Percentiles rank a stretch among this genome's conserved stretches.
These are phyloP conservation scores for Triplophysa tibetana DNA, from an alignment of 2,113 vertebrate genomes.

Conservation along the genomic window DNA sequence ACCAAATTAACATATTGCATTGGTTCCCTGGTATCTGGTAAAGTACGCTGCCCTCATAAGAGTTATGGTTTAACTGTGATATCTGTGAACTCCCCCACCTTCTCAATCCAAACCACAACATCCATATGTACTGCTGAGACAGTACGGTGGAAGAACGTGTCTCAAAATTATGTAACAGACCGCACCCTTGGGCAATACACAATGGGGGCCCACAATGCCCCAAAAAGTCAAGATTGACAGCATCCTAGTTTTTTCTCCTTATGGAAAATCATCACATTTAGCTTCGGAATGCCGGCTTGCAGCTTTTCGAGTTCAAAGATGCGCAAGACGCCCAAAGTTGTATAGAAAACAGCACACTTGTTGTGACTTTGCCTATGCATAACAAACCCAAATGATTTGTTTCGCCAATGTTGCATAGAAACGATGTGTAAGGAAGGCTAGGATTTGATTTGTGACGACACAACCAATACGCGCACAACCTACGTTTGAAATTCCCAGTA, in stretches of 20 bases:
- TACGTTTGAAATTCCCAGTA: neutral
- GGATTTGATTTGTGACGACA: neutral
- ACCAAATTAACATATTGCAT: neutral
- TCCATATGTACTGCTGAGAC: neutral
- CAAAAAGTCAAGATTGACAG: neutral
- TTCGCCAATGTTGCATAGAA: neutral
- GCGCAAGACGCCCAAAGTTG: too few species aligned
- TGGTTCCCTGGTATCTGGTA: neutral
- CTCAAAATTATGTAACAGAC: neutral
- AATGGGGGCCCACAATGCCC: too few species aligned
- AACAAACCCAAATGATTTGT: neutral
- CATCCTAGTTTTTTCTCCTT: neutral
- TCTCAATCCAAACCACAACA: conserved; percentile 24
- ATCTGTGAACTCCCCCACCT: conserved; percentile 31
- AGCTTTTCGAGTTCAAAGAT: too few species aligned
- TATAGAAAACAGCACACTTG: too few species aligned
- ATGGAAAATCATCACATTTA: too few species aligned
- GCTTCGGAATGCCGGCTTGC: too few species aligned
- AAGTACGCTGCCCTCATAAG: neutral
- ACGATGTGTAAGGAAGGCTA: neutral
- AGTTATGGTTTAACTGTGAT: neutral
- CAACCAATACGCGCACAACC: neutral
- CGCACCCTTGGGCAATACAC: neutral
- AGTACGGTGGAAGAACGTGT: neutral
- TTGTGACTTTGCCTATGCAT: too few species aligned